These are phyloP conservation scores for Synergus japonicus DNA, from an alignment of 2,888 invertebrate species.

Conservation along the genomic window DNA sequence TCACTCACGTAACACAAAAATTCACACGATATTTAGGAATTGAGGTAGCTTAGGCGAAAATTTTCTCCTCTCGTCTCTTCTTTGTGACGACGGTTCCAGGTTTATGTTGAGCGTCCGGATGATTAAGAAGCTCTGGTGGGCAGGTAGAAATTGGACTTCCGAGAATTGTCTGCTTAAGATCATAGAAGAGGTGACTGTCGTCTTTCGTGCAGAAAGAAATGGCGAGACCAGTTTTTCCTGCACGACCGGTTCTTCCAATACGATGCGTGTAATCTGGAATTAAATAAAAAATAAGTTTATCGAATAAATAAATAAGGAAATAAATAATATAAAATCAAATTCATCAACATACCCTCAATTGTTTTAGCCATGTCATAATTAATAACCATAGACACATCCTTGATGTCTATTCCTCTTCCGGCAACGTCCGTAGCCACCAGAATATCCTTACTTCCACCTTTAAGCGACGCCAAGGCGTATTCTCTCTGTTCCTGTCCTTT, in stretches of 20 bases:
- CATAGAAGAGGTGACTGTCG: slow-evolving; percentile 96
- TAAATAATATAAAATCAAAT: too few relatives aligned
- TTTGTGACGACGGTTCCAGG: slow-evolving; percentile 97
- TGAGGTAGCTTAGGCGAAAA: slow-evolving; percentile 86
- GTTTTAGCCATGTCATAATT: slow-evolving; percentile 99
- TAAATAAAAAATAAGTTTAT: slow-evolving; percentile 42
- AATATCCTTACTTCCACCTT: slow-evolving; percentile 97
- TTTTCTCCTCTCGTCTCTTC: slow-evolving; percentile 95
- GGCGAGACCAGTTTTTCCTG: slow-evolving; percentile 97
- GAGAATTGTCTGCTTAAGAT: slow-evolving; percentile 94
- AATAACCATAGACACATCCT: slow-evolving; percentile 98
- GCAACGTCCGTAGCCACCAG: slow-evolving; percentile 99
- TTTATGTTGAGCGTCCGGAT: slow-evolving; percentile 98
- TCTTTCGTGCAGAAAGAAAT: slow-evolving; percentile 98
- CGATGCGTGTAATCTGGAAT: slow-evolving; percentile 94
- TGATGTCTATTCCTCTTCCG: slow-evolving; percentile 99
- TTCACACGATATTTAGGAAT: neutral
- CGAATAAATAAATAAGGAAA: neutral
- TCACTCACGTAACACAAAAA: neutral
- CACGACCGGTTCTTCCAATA: slow-evolving; percentile 99
- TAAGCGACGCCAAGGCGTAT: slow-evolving; percentile 97
- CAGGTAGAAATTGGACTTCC: slow-evolving; percentile 95
- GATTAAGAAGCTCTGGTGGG: slow-evolving; percentile 97
- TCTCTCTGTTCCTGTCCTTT: slow-evolving; percentile 99
- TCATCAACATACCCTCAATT: slow-evolving; percentile 86